Conservation (phyloP, 2,113 vertebrate genomes). For the Protomyctophum bolini region DNA sequence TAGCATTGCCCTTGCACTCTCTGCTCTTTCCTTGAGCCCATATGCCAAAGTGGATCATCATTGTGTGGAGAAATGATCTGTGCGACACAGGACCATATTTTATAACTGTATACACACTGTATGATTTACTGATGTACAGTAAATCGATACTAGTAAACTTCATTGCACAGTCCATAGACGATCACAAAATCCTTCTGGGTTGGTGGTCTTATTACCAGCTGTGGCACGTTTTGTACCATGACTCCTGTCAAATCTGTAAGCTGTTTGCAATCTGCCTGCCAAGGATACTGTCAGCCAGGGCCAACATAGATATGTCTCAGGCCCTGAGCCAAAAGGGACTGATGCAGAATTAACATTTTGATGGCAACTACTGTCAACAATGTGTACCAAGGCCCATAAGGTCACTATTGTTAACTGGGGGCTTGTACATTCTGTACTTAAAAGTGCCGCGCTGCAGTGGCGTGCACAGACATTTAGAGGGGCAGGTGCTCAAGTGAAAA, state of each 20-base stretch:
- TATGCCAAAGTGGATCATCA: not conserved
- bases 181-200: too few species aligned
- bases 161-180: too few species aligned
- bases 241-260: too few species aligned
- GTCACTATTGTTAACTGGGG: not conserved
- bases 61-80: not conserved
- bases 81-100: too few species aligned
- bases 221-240: not conserved
- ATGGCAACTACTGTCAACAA: constrained; percentile 4
- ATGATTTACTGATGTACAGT: too few species aligned
- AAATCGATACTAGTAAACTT: too few species aligned
- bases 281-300: not conserved
- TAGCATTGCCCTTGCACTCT: not conserved
- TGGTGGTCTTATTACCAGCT: not conserved
- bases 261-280: not conserved
- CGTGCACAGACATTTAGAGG: too few species aligned
- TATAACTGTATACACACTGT: too few species aligned
- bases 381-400: constrained; percentile 13
- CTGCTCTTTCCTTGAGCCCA: not conserved
- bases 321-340: not conserved
- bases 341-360: not conserved
- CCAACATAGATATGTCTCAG: not conserved
- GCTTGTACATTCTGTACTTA: constrained; percentile 1
- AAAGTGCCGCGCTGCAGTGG: not conserved
- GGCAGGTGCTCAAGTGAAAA: too few species aligned